Percentiles rank a stretch among this genome's conserved stretches.
Conservation (phyloP, 2,113 vertebrate species). For the Tetrao urogallus region DNA sequence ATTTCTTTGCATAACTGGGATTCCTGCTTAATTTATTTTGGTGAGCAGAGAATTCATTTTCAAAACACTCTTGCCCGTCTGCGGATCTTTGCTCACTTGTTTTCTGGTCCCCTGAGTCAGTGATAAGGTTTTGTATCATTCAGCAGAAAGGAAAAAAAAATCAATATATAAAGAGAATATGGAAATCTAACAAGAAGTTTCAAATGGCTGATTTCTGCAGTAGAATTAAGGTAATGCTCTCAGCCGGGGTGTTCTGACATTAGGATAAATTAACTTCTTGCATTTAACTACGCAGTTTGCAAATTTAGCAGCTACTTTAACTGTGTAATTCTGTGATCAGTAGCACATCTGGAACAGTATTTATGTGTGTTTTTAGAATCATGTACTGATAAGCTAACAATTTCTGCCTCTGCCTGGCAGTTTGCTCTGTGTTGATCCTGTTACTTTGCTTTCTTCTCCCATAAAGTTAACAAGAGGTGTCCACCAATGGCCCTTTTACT, state of each 20-base stretch:
- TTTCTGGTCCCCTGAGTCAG: not conserved
- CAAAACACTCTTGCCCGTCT: not conserved
- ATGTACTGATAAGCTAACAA: not conserved
- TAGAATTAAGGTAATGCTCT: not conserved
- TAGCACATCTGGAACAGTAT: not conserved
- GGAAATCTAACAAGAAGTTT: not conserved
- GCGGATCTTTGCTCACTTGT: not conserved
- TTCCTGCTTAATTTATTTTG: not conserved
- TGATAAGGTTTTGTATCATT: not conserved
- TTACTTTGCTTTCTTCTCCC: not conserved
- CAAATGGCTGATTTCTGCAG: not conserved
- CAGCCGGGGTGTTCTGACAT: not conserved
- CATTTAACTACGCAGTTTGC: not conserved
- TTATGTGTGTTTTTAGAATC: not conserved
- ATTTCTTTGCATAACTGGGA: not conserved
- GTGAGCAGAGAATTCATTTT: not conserved
- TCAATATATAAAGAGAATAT: not conserved
- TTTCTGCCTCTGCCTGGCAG: not conserved
- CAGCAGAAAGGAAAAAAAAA: not conserved
- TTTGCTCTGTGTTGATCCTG: not conserved
- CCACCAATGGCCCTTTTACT: too few species aligned
- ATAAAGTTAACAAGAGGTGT: not conserved
- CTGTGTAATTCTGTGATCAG: rapidly evolving
- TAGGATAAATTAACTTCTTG: not conserved
- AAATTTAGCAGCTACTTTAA: not conserved